Base-by-base conservation (phyloP, 2,888 invertebrate species). In the Ernsta delagoae region DNA sequence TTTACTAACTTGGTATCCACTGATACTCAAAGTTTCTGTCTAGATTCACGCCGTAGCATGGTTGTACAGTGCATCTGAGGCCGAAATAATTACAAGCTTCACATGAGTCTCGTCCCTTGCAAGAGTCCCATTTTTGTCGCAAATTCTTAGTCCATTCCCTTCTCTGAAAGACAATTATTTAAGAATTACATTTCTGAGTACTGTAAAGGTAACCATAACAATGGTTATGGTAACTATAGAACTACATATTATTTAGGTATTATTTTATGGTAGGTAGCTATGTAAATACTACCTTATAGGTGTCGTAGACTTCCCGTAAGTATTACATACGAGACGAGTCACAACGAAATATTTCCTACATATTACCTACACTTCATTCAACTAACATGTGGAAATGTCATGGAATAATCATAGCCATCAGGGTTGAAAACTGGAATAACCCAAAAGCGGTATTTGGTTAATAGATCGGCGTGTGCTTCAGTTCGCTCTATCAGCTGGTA, bases 11-110 rank as follows among this genome's bases (percentile, higher is more conserved):
- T 43, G 92, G 85, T 77, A 93, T 92, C 92, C 92, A 93, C 73
- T 93, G 92, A 71, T 92, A 93, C 77, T 93, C 92, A 77, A 93
- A 93, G 75, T 93, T 93, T 62, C 93, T 80, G 72, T 93, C 92
- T 7, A 93, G 82, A 73, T 93, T 90, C 4, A 92, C 91, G 4
- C 92, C 92, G 70, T 89, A 91, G 72, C 92, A 93, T 0, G 86
- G 16, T 16, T 16, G 16, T 1, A 16, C 16, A 16, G 16, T 16
- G 16, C 16, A 16, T 16, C 16, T 16, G 16, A 16, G 16, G 16
- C 16, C 16, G 16, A 16, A 16, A 16, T 16, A 77, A 64, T 88
- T 83, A 73, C 93, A 93, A 31, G 74, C 39, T 16, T 75, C 70
- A 70, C 91, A 89, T 0, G 82, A 75, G 0, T 83, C 82, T n/a